A percentile compares a stretch with the other conserved stretches of the same genome.
phyloP scores from a whole-genome alignment of 2,797 vertebrate species.

The Pygocentrus nattereri region DNA sequence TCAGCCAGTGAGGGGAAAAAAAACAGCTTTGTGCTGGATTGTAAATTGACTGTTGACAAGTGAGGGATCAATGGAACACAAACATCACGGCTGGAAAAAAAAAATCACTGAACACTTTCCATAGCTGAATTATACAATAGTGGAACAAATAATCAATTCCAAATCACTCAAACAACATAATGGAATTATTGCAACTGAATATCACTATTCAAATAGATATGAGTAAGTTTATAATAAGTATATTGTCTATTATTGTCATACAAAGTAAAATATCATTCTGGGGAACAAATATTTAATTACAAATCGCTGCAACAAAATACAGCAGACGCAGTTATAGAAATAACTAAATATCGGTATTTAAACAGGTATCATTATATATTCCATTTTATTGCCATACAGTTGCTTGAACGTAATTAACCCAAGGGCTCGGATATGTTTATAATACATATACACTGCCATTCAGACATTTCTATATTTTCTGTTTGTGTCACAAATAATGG shows the following conservation, averaged over 20 bases:
- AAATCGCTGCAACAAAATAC: too few relatives aligned
- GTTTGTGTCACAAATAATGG: neutral
- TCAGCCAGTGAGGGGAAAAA: conserved; percentile 10
- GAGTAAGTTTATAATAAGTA: too few relatives aligned
- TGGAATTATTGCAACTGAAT: too few relatives aligned
- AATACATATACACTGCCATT: neutral
- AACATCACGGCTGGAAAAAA: neutral
- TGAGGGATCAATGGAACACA: conserved; percentile 37
- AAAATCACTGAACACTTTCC: conserved; percentile 13
- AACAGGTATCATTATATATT: too few relatives aligned
- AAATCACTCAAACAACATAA: neutral
- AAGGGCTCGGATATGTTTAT: too few relatives aligned
- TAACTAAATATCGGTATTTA: too few relatives aligned
- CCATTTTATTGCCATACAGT: too few relatives aligned
- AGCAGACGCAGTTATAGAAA: too few relatives aligned
- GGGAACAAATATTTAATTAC: too few relatives aligned
- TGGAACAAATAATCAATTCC: neutral
- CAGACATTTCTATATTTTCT: neutral
- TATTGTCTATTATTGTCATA: too few relatives aligned
- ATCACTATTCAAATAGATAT: too few relatives aligned
- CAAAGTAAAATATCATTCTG: neutral
- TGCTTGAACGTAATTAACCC: too few relatives aligned
- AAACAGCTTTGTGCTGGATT: conserved; percentile 22
- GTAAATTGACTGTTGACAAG: conserved; percentile 36
- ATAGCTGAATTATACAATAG: neutral